Evolutionary conservation across 2,797 vertebrate species (phyloP), one percentile per base, ranked within the genome.

Genomic region (Pelobates cultripes): DNA sequence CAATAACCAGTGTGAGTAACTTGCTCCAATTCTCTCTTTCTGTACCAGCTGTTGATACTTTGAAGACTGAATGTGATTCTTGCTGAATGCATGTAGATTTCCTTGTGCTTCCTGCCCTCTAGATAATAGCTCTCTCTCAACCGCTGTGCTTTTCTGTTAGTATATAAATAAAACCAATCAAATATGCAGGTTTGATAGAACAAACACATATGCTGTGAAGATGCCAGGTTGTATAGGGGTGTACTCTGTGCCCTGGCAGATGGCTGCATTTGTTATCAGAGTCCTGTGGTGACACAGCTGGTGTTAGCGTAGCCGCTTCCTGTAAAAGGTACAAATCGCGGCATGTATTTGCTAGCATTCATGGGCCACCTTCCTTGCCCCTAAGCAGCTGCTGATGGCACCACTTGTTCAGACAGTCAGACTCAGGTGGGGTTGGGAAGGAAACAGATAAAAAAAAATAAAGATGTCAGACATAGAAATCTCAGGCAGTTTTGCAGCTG

Each of bases 241-340:
- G 61, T 43, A 14, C 41, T 71, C 44, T 15, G 7, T 71, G 15
- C 7, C 45, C 7, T 41, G 44, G 70, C 70, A 71, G 70, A 71
- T 71, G 70, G 70, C 70, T 71, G 70, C 28, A 44, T 71, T 70
- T 15, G 12, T 70, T 70, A 45, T 70, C 68, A n/a, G 68, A 44
- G 61, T 64, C 61, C n/a, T 64, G 61, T 64, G 2, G 61, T 64
- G 61, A 17, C 70, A 53, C 70, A 71, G 70, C 45, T 71, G 70
- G 70, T 28, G 70, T 47, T 28, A 53, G 44, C 14, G 44, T 7
- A 5, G 43, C 44, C n/a, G 14, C n/a, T 71, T 71, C 45, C n/a
- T 71, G 44, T 28, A n/a, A 53, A 71, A 71, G 70, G 70, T 71
- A 71, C 70, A 71, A 71, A 71, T 71, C 44, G 28, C 70, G 14